Evolutionary conservation across 2,888 invertebrate genomes (phyloP).

Genomic region (Stenotaenia linearis): DNA sequence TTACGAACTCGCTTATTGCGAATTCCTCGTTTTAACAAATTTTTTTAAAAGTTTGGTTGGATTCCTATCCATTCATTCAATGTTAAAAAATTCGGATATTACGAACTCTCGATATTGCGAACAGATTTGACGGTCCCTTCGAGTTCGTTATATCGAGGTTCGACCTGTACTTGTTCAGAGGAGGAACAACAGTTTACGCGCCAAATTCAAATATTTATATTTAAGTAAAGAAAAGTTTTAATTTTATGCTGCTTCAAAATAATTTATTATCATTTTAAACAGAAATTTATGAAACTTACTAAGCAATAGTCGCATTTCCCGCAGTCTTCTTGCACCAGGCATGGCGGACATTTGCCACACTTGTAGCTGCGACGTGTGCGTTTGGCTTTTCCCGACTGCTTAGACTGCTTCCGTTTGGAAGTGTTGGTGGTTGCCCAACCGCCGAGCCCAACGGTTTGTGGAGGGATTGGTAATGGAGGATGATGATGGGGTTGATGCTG

Average conservation of each 20-base stretch:
- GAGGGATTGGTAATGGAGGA: slow-evolving; percentile 21
- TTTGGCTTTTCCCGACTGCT: slow-evolving; percentile 33
- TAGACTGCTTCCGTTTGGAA: slow-evolving; percentile 31
- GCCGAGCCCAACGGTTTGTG: slow-evolving; percentile 27
- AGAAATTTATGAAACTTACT: background rate
- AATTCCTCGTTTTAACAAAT: no score
- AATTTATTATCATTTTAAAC: background rate
- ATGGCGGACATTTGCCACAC: slow-evolving; percentile 34
- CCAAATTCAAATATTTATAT: no score
- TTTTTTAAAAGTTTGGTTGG: no score
- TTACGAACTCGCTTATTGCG: no score
- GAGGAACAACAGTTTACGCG: no score
- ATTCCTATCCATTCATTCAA: no score
- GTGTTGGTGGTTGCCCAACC: slow-evolving; percentile 27
- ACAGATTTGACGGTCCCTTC: no score
- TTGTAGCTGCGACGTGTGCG: slow-evolving; percentile 33
- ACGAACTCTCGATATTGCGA: no score
- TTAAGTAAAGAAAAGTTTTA: no score
- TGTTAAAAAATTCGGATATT: no score
- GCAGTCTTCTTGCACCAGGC: slow-evolving; percentile 34
- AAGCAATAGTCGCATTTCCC: slow-evolving; percentile 33
- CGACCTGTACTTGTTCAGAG: no score
- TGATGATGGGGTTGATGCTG: slow-evolving; percentile 30
- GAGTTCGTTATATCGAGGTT: no score
- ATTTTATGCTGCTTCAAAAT: background rate